phyloP scores from a whole-genome alignment of 92 coral and sea anemone genomes.

The Anthopleura xanthogrammica region DNA sequence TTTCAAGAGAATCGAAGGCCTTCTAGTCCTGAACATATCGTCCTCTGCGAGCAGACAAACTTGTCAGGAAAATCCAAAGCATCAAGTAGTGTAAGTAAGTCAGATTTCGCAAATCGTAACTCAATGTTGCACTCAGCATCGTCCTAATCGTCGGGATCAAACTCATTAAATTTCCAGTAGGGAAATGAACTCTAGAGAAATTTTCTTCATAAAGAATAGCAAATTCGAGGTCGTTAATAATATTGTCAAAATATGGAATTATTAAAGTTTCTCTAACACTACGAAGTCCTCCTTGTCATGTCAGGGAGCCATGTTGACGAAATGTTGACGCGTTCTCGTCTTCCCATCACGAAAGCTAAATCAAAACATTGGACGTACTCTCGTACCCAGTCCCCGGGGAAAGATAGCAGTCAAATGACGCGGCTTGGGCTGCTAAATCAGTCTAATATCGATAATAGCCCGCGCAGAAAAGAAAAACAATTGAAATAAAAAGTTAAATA shows the following conservation, averaged over 20 bases:
- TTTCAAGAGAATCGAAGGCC: slow-evolving; percentile 31
- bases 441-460: too few relatives aligned
- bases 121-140: slow-evolving; percentile 20
- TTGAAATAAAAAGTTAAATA: too few relatives aligned
- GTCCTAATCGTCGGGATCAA: slow-evolving; percentile 12
- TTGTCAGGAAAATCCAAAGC: slow-evolving; percentile 24
- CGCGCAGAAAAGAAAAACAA: too few relatives aligned
- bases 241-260: slow-evolving; percentile 32
- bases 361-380: slow-evolving; percentile 18
- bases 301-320: neutral
- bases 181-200: slow-evolving; percentile 28
- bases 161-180: slow-evolving; percentile 25
- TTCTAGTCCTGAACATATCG: slow-evolving; percentile 50
- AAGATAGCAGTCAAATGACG: neutral
- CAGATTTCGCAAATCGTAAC: slow-evolving; percentile 24
- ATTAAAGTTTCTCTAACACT: slow-evolving; percentile 52
- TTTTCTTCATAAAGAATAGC: slow-evolving; percentile 43
- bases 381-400: slow-evolving; percentile 2
- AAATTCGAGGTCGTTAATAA: slow-evolving; percentile 49
- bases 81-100: slow-evolving; percentile 1
- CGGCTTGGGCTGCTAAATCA: slow-evolving; percentile 31
- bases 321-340: slow-evolving; percentile 5
- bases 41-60: slow-evolving; percentile 43
- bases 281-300: slow-evolving; percentile 35
- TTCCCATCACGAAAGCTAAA: slow-evolving; percentile 29